Conservation (phyloP, 1,140 invertebrate genomes). For the Dinothrombium tinctorium region DNA sequence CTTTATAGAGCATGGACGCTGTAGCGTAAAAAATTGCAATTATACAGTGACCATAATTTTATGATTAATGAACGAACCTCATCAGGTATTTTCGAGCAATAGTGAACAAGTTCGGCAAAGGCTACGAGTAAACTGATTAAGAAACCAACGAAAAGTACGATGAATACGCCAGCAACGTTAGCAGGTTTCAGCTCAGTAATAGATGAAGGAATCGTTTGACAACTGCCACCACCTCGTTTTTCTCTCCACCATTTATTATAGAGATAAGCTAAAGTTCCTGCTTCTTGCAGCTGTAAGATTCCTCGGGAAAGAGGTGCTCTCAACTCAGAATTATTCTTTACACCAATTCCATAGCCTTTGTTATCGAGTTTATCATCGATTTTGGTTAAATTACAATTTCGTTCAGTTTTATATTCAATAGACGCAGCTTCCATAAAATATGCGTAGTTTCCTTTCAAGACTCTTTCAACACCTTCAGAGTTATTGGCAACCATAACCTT, state of each 20-base stretch:
- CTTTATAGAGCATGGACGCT: neutral
- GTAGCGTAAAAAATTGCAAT: too few species aligned
- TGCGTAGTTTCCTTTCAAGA: conserved; percentile 33
- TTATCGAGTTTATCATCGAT: conserved; percentile 26
- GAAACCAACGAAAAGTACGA: conserved; percentile 26
- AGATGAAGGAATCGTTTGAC: conserved; percentile 1
- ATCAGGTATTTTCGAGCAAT: conserved; percentile 1
- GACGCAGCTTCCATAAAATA: conserved; percentile 27
- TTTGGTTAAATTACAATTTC: conserved; percentile 25
- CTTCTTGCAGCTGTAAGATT: conserved; percentile 26
- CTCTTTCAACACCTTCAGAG: conserved; percentile 56
- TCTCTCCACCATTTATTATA: conserved; percentile 24
- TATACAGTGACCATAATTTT: neutral
- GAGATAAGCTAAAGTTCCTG: conserved; percentile 22
- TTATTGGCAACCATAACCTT: conserved; percentile 27
- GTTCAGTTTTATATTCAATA: conserved; percentile 23
- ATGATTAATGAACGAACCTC: neutral
- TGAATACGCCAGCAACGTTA: conserved; percentile 28
- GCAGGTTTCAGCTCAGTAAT: conserved; percentile 17
- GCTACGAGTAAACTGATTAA: conserved; percentile 16
- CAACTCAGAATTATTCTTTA: conserved; percentile 18
- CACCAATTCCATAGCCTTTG: conserved; percentile 55
- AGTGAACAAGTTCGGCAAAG: conserved; percentile 15
- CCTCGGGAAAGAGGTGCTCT: conserved; percentile 22
- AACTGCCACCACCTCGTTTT: conserved; percentile 12